Percentiles rank a stretch among this genome's conserved stretches.
Conservation (phyloP, 1,140 invertebrate species). For the Heliconius hermathena region DNA sequence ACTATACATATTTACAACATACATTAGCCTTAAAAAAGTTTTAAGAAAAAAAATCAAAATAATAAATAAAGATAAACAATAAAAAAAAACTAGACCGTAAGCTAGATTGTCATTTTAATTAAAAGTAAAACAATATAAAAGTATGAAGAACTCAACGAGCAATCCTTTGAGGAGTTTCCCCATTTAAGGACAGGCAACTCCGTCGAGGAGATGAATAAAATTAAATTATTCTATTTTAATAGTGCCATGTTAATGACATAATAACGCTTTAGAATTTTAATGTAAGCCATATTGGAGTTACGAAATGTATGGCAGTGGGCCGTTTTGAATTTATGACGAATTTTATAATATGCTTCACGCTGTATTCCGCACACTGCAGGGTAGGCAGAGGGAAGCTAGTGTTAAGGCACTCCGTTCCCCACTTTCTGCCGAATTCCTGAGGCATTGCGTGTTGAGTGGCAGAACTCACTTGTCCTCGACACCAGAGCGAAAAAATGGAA, state of each 20-base stretch:
- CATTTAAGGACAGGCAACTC: not conserved
- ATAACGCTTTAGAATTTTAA: constrained; percentile 5
- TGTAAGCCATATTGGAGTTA: not conserved
- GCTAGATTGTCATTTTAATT: constrained; percentile 2
- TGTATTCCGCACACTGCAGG: no score
- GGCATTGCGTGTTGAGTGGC: no score
- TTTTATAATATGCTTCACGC: not conserved
- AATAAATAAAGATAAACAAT: not conserved
- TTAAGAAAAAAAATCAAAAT: no score
- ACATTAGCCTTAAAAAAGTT: not conserved
- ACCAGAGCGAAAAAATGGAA: no score
- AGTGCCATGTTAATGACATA: constrained; percentile 5
- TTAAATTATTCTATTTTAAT: not conserved
- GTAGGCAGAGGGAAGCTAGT: no score
- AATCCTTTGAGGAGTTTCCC: not conserved
- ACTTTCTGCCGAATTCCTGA: no score
- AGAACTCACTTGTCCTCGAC: no score
- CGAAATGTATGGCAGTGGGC: constrained; percentile 4
- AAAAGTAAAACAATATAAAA: not conserved
- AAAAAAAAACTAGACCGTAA: not conserved
- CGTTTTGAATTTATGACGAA: not conserved
- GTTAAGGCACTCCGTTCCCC: no score
- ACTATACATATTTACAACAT: no score
- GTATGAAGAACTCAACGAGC: not conserved
- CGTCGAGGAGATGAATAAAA: not conserved